A percentile compares a stretch with the other conserved stretches of the same genome.
Evolutionary conservation across 2,888 invertebrate species (phyloP).

Genomic region (Aquatica leii): DNA sequence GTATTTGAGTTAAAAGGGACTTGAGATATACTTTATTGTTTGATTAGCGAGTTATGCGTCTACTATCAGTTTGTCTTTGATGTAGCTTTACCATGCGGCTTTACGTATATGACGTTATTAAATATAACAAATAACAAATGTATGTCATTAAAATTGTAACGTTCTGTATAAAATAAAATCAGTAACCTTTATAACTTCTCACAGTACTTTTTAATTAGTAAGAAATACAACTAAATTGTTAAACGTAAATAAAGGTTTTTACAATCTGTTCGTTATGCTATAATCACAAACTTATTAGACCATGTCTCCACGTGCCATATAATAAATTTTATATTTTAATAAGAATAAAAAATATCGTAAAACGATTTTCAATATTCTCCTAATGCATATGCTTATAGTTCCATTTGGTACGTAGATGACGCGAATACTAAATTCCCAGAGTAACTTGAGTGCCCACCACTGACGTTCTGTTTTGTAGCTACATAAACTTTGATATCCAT

Average conservation of each 20-base stretch:
- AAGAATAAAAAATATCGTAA: not conserved
- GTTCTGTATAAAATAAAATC: too few relatives aligned
- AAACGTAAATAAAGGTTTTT: constrained; percentile 15
- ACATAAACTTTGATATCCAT: constrained; percentile 9
- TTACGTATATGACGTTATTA: too few relatives aligned
- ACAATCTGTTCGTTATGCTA: too few relatives aligned
- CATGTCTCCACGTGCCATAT: not conserved
- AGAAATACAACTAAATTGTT: constrained; percentile 21
- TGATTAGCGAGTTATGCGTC: constrained; percentile 5
- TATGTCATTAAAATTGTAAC: too few relatives aligned
- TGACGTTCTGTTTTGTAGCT: not conserved
- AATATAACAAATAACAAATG: too few relatives aligned
- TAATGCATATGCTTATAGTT: not conserved
- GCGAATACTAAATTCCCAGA: constrained; percentile 6
- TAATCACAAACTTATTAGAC: constrained; percentile 6
- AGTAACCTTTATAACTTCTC: too few relatives aligned
- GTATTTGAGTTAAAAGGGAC: constrained; percentile 9
- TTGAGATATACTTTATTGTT: constrained; percentile 3
- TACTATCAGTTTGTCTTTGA: constrained; percentile 1
- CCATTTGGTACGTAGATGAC: not conserved
- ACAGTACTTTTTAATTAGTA: too few relatives aligned
- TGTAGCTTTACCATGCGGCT: not conserved
- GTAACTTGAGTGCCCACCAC: constrained; percentile 14
- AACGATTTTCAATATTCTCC: not conserved
- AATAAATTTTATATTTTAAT: not conserved